phyloP scores from a whole-genome alignment of 2,797 vertebrate species.

The Notoglanidium macrostoma region DNA sequence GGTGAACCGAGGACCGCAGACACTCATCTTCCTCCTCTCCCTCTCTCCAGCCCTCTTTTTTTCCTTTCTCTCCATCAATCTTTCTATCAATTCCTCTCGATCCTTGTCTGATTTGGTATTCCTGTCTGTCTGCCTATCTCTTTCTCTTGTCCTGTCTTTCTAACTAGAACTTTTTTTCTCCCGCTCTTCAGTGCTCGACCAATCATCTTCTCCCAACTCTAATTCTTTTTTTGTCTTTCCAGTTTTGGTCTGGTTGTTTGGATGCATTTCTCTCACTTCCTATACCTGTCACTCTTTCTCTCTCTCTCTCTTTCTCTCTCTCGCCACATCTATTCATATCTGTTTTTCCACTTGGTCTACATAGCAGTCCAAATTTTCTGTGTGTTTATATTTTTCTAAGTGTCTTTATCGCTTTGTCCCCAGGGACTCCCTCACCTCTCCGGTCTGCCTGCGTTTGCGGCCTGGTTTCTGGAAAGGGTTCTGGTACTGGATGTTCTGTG shows the following conservation, averaged over 20 bases:
- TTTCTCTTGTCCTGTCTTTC: not conserved
- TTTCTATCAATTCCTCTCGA: not conserved
- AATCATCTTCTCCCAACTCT: not conserved
- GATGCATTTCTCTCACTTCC: not conserved
- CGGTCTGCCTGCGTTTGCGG: conserved; percentile 85
- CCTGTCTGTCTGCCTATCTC: not conserved
- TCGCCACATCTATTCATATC: not conserved
- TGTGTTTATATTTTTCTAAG: not conserved
- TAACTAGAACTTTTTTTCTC: not conserved
- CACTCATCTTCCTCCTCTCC: not conserved
- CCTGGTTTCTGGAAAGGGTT: conserved; percentile 67
- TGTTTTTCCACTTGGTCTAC: not conserved
- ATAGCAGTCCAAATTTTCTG: not conserved
- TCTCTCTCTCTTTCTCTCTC: not conserved
- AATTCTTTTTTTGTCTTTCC: not conserved
- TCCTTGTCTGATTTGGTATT: not conserved
- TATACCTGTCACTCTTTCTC: not conserved
- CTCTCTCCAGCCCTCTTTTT: conserved; percentile 1
- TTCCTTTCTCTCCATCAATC: conserved; percentile 6
- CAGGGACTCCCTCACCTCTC: conserved; percentile 70
- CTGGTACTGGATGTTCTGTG: not conserved
- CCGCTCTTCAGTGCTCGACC: not conserved
- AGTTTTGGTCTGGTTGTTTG: not conserved
- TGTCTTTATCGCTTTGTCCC: too few relatives aligned
- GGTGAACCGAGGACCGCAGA: conserved; percentile 32